phyloP scores from a whole-genome alignment of 2,888 invertebrate species.

The Thymelicus acteon region DNA sequence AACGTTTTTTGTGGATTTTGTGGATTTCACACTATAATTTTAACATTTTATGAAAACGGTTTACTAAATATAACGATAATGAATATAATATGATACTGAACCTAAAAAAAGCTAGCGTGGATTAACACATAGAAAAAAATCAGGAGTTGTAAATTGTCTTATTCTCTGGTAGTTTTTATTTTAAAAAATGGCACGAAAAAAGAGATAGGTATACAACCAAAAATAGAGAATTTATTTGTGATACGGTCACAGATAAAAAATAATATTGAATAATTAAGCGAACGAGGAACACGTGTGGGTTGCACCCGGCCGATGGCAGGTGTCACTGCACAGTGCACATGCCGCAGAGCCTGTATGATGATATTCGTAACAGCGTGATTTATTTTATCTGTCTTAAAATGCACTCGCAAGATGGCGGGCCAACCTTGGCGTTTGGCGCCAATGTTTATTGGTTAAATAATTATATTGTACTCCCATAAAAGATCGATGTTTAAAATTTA shows the following conservation, averaged over 20 bases:
- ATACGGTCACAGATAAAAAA: slow-evolving; percentile 13
- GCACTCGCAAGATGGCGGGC: slow-evolving; percentile 16
- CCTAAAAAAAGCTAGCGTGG: no score
- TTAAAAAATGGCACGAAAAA: no score
- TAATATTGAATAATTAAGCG: slow-evolving; percentile 32
- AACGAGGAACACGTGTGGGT: slow-evolving; percentile 19
- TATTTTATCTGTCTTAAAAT: slow-evolving; percentile 35
- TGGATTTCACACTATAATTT: no score
- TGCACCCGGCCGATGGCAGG: slow-evolving; percentile 29
- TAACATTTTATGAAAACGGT: no score
- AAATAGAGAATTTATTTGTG: slow-evolving; percentile 6
- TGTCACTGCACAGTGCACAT: slow-evolving; percentile 21
- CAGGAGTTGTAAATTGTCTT: no score
- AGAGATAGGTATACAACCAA: slow-evolving; percentile 8
- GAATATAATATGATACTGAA: no score
- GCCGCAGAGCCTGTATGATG: neutral
- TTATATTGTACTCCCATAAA: neutral
- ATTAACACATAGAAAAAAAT: no score
- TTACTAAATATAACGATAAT: no score
- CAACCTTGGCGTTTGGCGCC: slow-evolving; percentile 6
- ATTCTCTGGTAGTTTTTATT: no score
- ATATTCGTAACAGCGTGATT: slow-evolving; percentile 23
- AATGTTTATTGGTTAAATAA: slow-evolving; percentile 5
- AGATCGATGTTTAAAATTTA: no score
- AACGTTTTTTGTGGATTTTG: no score